Base-by-base conservation (phyloP, 2,797 vertebrate species). In the Lycodopsis pacificus region DNA sequence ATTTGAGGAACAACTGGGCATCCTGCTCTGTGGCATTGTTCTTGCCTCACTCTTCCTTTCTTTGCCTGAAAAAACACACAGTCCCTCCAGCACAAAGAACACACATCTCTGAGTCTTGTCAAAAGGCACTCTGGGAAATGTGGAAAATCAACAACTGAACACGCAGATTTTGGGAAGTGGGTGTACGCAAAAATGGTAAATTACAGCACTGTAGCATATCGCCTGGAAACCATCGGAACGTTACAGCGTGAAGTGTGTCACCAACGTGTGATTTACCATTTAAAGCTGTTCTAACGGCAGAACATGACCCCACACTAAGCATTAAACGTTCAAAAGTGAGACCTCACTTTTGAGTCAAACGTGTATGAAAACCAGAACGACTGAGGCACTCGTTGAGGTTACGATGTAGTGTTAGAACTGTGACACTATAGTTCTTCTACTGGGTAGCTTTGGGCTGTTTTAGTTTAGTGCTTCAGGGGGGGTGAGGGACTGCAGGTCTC, bases 1-100 rank as follows among this genome's bases (percentile, higher is more conserved):
- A 84, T 88, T 82, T 80, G 40, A 86, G 53, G 65, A 85, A 81
- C 79, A 83, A 79, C 71, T 15, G 49, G 64, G 63, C 48, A 19
- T 27, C 42, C 49, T 77, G 83, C 74, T 89, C 59, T 74, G 75
- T 80, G 81, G 65, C 65, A 84, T 86, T 86, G 73, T 85, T 76
- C 75, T 69, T 40, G 58, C 58, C 46, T 73, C n/a, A 71, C 65
- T 71, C 56, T 51, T 42, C 63, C 48, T 56, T 74, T 83, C 70
- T 30, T 34, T 53, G 36, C 42, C 15, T 65, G n/a, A 25, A 69
- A 77, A 81, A 22, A 71, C 6, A 6, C 44, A 62, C 56, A 32
- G n/a, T 32, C 20, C 58, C 61, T 72, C 25, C 61, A 57, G 69
- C 59, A 44, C 54, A 73, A 65, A 73, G 30, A 65, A 57, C 57